Base-by-base conservation (phyloP, 37 sponge, comb jelly and placozoan species). In the Ianthella basta region DNA sequence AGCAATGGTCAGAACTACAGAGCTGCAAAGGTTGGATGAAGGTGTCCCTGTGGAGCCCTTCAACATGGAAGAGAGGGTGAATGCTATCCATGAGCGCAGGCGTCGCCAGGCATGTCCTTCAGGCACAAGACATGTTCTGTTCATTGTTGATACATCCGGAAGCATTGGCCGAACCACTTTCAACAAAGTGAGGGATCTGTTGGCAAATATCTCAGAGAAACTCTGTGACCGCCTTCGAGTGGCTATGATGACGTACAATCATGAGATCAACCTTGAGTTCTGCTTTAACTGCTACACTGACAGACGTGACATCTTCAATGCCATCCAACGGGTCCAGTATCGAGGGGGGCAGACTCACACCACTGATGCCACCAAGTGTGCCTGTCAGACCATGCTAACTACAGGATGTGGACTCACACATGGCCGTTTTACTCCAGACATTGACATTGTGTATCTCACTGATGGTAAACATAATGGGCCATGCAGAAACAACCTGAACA, bases 401-500 rank as follows among this genome's bases (percentile, higher is more conserved):
- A 20, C 39, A 20, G 23, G 33, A 5, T 86, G 87, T 66, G 87
- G 87, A 56, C 70, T 86, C 16, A 50, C 78, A 4, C 5, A 12
- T 27, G 72, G 8, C 50, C 50, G 6, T 3, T 44, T 8, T 44
- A 44, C 50, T 8, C 57, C 79, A 10, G 40, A 77, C 27, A 79
- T 79, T 34, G 87, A 86, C 36, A 72, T 86, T 34, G 72, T 86
- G 35, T 80, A 56, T 15, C 33, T 86, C 39, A 86, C 87, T 23
- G 87, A 86, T 80, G 87, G 87, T 2, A 27, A 20, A 15, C 79
- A 80, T 23, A 86, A 86, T 80, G 87, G 79, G n/a, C 70, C 69
- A 21, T 78, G 41, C 55, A 35, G 56, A 14, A 25, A 16, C 53
- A 33, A 68, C 0, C 15, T 86, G n/a, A 33, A 44, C 0, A 16